Evolutionary conservation across 2,113 vertebrate genomes (phyloP).

Genomic region (Phrynosoma platyrhinos): DNA sequence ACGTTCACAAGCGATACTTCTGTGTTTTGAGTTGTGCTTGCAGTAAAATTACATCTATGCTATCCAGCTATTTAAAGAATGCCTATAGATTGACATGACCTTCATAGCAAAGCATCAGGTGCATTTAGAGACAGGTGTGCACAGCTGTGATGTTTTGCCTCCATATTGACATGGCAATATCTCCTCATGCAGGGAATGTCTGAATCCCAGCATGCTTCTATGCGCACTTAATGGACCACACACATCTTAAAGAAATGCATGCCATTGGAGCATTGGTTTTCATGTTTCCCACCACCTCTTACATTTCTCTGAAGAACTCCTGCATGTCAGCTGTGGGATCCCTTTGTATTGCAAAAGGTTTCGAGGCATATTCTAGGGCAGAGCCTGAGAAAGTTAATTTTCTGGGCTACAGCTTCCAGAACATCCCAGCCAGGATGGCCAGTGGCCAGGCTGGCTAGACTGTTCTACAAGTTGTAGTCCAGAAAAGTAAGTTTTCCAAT

Average conservation of each 20-base stretch:
- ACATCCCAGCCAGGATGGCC: too few relatives aligned
- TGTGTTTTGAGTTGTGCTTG: too few relatives aligned
- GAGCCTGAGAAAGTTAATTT: too few relatives aligned
- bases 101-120: not conserved
- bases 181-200: not conserved
- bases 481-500: too few relatives aligned
- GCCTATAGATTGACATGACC: too few relatives aligned
- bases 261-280: not conserved
- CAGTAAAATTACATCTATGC: too few relatives aligned
- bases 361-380: not conserved
- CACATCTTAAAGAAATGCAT: not conserved
- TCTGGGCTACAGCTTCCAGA: too few relatives aligned
- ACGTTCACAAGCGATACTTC: too few relatives aligned
- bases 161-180: too few relatives aligned
- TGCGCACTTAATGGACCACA: not conserved
- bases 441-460: too few relatives aligned
- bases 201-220: not conserved
- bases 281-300: not conserved
- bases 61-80: not conserved
- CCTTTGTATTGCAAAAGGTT: not conserved
- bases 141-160: not conserved
- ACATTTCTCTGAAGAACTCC: not conserved
- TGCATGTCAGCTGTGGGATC: not conserved
- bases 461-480: too few relatives aligned
- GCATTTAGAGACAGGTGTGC: not conserved